A percentile compares a stretch with the other conserved stretches of the same genome.
phyloP scores from a whole-genome alignment of 2,888 invertebrate genomes.

The Sabatieria punctata region DNA sequence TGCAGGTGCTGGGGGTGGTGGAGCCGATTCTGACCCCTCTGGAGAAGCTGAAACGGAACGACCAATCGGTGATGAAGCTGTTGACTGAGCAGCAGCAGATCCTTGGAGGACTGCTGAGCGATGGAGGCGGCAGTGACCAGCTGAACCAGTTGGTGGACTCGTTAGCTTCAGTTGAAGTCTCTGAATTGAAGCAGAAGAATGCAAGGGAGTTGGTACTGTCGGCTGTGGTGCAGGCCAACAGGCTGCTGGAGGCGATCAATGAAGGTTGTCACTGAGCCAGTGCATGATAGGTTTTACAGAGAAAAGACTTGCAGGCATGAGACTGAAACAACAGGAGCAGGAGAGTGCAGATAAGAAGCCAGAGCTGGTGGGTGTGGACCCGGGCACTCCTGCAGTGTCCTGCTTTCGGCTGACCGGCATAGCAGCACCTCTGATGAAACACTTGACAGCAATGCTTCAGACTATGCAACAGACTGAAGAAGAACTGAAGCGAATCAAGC shows the following conservation, averaged over 20 bases:
- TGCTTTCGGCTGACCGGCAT: constrained; percentile 25
- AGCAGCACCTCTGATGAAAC: constrained; percentile 31
- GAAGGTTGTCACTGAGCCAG: constrained; percentile 10
- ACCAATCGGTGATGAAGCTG: constrained; percentile 18
- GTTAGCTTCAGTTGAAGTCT: neutral
- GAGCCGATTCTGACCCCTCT: constrained; percentile 33
- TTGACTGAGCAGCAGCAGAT: constrained; percentile 24
- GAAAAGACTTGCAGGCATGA: no score
- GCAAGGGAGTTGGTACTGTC: constrained; percentile 26
- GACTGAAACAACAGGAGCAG: no score
- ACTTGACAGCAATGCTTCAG: constrained; percentile 26
- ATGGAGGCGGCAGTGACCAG: neutral
- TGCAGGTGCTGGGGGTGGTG: constrained; percentile 29
- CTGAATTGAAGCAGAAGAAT: constrained; percentile 20
- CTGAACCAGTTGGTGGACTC: neutral
- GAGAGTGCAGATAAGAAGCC: no score
- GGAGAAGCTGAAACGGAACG: constrained; percentile 32
- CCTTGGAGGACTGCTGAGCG: constrained; percentile 17
- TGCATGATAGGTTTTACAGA: no score
- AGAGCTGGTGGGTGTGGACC: no score
- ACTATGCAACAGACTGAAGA: constrained; percentile 22
- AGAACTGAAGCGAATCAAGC: constrained; percentile 22
- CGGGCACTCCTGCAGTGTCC: no score
- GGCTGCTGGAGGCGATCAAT: constrained; percentile 25
- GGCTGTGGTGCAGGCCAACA: constrained; percentile 31